Percentiles rank a stretch among this genome's conserved stretches.
Evolutionary conservation across 2,888 invertebrate genomes (phyloP).

Genomic region (Sialis lutaria): DNA sequence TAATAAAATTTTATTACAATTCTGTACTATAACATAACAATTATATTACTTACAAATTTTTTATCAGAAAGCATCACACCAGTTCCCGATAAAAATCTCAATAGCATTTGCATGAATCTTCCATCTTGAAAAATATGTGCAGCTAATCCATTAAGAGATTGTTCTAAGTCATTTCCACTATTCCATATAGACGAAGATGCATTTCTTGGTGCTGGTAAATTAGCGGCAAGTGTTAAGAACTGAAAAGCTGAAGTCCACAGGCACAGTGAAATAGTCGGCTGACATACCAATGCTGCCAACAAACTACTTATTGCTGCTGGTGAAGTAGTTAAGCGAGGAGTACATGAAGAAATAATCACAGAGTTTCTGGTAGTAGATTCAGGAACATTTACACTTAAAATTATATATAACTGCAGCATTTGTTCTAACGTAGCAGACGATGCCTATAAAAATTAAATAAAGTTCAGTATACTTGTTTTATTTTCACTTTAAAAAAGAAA

Average conservation of each 20-base stretch:
- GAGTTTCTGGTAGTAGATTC: slow-evolving; percentile 21
- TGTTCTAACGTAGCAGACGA: slow-evolving; percentile 66
- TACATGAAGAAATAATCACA: slow-evolving; percentile 36
- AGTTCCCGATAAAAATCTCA: slow-evolving; percentile 48
- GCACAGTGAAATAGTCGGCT: slow-evolving; percentile 48
- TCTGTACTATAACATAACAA: neutral
- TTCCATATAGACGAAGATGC: slow-evolving; percentile 10
- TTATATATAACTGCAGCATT: slow-evolving; percentile 73
- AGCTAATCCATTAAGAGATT: slow-evolving; percentile 35
- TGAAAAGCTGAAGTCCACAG: slow-evolving; percentile 70
- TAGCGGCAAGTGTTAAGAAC: slow-evolving; percentile 54
- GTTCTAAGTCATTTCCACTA: slow-evolving; percentile 9
- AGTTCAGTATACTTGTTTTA: no score
- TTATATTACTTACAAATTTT: slow-evolving; percentile 28
- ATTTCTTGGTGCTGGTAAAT: slow-evolving; percentile 27
- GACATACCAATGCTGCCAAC: slow-evolving; percentile 45
- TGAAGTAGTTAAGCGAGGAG: slow-evolving; percentile 46
- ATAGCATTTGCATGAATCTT: slow-evolving; percentile 46
- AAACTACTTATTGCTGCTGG: slow-evolving; percentile 45
- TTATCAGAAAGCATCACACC: slow-evolving; percentile 33
- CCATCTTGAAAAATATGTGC: slow-evolving; percentile 44
- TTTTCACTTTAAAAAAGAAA: neutral
- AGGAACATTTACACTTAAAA: slow-evolving; percentile 25
- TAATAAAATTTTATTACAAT: neutral
- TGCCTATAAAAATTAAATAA: slow-evolving; percentile 26